Percentiles rank a stretch among this genome's conserved stretches.
Evolutionary conservation across 2,113 vertebrate species (phyloP).

Genomic region (Ophthalmolycus amberensis): DNA sequence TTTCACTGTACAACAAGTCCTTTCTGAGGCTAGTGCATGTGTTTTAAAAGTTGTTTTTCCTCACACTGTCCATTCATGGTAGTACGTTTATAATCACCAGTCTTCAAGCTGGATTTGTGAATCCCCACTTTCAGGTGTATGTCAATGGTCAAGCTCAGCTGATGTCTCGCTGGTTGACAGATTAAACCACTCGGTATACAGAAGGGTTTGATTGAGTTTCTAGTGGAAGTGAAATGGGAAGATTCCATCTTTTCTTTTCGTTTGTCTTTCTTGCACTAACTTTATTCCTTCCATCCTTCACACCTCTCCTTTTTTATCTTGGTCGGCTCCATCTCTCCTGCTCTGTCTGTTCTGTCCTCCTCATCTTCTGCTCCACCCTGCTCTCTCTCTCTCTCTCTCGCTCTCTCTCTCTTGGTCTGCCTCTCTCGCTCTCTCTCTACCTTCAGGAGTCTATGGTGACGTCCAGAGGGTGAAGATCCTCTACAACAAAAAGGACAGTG

Average conservation of each 20-base stretch:
- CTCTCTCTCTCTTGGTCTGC: conserved; percentile 28
- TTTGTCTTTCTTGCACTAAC: conserved; percentile 88
- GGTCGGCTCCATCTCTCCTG: conserved; percentile 82
- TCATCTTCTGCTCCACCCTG: conserved; percentile 80
- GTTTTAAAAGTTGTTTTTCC: conserved; percentile 2
- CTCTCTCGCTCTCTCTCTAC: conserved; percentile 48
- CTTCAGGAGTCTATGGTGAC: conserved; percentile 97
- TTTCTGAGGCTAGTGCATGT: conserved; percentile 18
- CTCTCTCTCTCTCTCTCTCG: conserved; percentile 43
- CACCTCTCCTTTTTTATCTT: conserved; percentile 75
- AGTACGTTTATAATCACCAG: conserved; percentile 4
- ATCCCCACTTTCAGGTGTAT: conserved; percentile 6
- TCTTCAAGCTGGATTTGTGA: conserved; percentile 33
- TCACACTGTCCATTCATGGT: neutral
- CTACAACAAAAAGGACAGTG: conserved; percentile 99
- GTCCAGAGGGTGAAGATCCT: conserved; percentile 99
- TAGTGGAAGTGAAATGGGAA: conserved; percentile 69
- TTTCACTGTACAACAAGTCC: conserved; percentile 9
- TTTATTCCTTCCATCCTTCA: conserved; percentile 83
- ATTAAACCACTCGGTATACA: conserved; percentile 26
- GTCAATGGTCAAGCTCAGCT: conserved; percentile 14
- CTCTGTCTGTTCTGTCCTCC: conserved; percentile 76
- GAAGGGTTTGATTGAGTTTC: conserved; percentile 51
- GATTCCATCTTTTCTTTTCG: conserved; percentile 74
- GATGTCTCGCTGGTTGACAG: conserved; percentile 36